Base-by-base conservation (phyloP, 2,797 vertebrate species). In the Yasuhikotakia modesta region DNA sequence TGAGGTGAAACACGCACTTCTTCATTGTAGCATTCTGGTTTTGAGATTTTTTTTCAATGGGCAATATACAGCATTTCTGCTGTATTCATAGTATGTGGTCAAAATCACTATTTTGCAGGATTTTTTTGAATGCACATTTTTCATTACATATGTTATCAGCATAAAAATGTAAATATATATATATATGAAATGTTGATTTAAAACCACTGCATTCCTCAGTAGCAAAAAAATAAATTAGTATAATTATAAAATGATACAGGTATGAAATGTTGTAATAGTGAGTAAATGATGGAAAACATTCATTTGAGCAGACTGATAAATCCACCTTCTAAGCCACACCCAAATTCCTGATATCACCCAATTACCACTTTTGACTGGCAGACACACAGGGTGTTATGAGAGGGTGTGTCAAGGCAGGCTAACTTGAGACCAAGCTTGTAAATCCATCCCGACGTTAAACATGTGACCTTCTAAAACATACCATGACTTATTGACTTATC, bases 401-500 rank as follows among this genome's bases (percentile, higher is more conserved):
- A 63, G 84, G 87, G 85, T 75, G 86, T 85, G 89, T 79, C 86
- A 16, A 67, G 16, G 21, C 17, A 13, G 32, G 32, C 4, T 78
- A 61, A 84, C 79, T 82, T 76, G 57, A 87, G 73, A 85, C 80
- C 84, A 87, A 86, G 79, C 87, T 85, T 82, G 22, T 77, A 79
- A 73, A 87, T 83, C 17, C 78, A 90, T 84, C 79, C 30, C 80
- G 89, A 86, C 85, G 82, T 30, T 66, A 58, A 63, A 69, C 75
- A 76, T 7, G 50, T 43, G 81, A 86, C 74, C 66, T 85, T 85
- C 65, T 87, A 16, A 60, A 63, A 52, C 19, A 11, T 45, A 24
- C 3, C 55, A 22, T 57, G 55, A 12, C 55, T 27, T 58, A 16
- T 14, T 55, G 39, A 3, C 24, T 12, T 22, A 16, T 67, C 39